These are phyloP conservation scores for Corythornis madagascariensis DNA, from an alignment of 2,113 vertebrate genomes.

Conservation along the genomic window DNA sequence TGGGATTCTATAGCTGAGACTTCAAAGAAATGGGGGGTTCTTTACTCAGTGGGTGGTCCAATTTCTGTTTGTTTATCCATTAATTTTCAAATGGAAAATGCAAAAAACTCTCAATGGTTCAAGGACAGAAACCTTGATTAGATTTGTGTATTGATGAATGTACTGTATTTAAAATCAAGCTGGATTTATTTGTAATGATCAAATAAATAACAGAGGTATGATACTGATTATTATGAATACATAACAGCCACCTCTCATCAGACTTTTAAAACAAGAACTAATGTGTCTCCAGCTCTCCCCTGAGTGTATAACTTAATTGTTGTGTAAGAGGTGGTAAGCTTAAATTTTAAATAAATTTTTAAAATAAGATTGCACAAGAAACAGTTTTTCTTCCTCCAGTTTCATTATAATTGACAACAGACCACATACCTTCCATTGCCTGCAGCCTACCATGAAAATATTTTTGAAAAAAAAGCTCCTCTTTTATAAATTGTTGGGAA, in stretches of 20 bases:
- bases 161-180: not conserved
- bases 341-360: not conserved
- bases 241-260: not conserved
- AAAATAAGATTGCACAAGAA: not conserved
- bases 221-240: not conserved
- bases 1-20: accelerated
- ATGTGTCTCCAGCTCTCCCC: not conserved
- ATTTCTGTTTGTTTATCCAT: not conserved
- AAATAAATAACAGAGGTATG: not conserved
- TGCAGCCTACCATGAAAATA: not conserved
- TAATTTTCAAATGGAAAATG: not conserved
- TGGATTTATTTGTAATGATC: not conserved
- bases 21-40: not conserved
- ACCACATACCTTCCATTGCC: not conserved
- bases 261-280: not conserved
- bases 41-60: not conserved
- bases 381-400: not conserved
- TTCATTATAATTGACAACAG: not conserved
- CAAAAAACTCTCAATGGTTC: not conserved
- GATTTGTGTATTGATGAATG: not conserved
- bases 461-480: not conserved
- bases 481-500: not conserved
- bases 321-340: not conserved
- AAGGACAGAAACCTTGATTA: not conserved
- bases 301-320: not conserved